Base-by-base conservation (phyloP, 1,140 invertebrate species). In the Lepidurus apus region DNA sequence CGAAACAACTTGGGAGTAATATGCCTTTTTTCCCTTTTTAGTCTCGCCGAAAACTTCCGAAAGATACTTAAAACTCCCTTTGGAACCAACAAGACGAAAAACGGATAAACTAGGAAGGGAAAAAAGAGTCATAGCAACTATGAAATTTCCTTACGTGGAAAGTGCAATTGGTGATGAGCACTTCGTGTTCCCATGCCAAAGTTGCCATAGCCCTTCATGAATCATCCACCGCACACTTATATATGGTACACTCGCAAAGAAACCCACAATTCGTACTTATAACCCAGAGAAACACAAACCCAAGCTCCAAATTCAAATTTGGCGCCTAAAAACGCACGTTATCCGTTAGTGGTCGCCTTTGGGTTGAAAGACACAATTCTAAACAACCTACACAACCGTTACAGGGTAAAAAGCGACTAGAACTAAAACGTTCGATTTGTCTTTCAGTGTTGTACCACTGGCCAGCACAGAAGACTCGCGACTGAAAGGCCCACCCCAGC, bases 141-240 rank as follows among this genome's bases (percentile, higher is more conserved):
- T 65, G 6, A 65, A 13, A 65, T 65, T 65, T 13, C 21, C 53
- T 65, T 65, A 65, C 53, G 53, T 65, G 53, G 53, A 65, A 65
- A 65, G 53, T 65, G 53, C n/a, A 65, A 65, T 65, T 9, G 53
- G 53, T 65, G 53, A 65, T 65, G 53, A 65, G 53, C 53, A 65
- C 53, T 65, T 21, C 53, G 53, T 21, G 53, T 65, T 65, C 53
- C 53, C 53, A 65, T 65, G 21, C 53, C 53, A 65, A 65, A 65
- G 53, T 65, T 65, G 53, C 53, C 53, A 65, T 65, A 65, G 53
- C 53, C 53, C 53, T 65, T 65, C 53, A 65, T 65, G 53, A 65
- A 65, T 65, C 53, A 65, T 65, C 53, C 53, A 17, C 53, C 21
- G n/a, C 34, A 34, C 2, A 34, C 34, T 34, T 34, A 3, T 34